These are phyloP conservation scores for Cosmia trapezina DNA, from an alignment of 2,888 invertebrate species.

Conservation along the genomic window DNA sequence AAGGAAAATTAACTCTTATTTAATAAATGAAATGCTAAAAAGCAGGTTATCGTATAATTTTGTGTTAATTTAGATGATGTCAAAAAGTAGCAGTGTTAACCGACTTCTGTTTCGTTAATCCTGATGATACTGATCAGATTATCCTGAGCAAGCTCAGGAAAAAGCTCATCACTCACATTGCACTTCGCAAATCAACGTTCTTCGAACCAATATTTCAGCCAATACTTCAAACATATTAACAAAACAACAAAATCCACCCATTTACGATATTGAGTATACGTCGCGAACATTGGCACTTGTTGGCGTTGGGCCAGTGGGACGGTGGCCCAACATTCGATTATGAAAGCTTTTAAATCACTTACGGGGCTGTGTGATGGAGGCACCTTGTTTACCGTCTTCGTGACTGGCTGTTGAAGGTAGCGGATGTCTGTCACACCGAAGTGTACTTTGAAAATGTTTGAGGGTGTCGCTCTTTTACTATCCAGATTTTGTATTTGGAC, in stretches of 20 bases:
- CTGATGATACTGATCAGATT: no score
- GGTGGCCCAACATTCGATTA: slow-evolving; percentile 77
- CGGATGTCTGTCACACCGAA: slow-evolving; percentile 44
- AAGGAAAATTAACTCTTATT: no score
- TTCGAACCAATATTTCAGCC: slow-evolving; percentile 32
- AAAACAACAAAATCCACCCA: slow-evolving; percentile 65
- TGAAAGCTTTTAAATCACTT: slow-evolving; percentile 85
- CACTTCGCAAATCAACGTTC: slow-evolving; percentile 30
- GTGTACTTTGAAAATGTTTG: slow-evolving; percentile 11
- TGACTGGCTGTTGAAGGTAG: slow-evolving; percentile 28
- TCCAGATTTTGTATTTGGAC: neutral
- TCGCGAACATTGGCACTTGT: slow-evolving; percentile 58
- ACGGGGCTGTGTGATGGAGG: slow-evolving; percentile 72
- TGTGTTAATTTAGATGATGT: no score
- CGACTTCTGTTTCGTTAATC: no score
- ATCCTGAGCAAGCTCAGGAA: no score
- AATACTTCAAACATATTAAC: slow-evolving; percentile 28
- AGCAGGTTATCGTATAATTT: no score
- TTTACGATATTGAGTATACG: slow-evolving; percentile 68
- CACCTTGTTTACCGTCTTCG: slow-evolving; percentile 76
- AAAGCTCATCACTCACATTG: slow-evolving; percentile 10
- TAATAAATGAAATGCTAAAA: no score
- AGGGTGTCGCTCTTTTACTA: neutral
- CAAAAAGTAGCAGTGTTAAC: no score
- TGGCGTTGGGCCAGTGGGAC: slow-evolving; percentile 73